Percentiles rank a stretch among this genome's conserved stretches.
Conservation (phyloP, 35 echinoderm and acorn worm species). For the Stichopus chloronotus region DNA sequence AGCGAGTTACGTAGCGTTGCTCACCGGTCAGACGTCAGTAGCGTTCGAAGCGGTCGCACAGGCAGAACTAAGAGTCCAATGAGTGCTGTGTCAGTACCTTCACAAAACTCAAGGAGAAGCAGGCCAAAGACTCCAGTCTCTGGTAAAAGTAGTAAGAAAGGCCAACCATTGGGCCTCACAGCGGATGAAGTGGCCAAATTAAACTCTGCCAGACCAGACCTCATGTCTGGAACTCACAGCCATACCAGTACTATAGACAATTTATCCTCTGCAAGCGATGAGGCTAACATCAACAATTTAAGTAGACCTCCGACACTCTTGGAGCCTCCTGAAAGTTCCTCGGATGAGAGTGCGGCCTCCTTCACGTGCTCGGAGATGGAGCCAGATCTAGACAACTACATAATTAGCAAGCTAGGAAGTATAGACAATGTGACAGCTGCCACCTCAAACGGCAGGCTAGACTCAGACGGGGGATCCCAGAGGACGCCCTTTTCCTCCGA, state of each 20-base stretch:
- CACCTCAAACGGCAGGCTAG: conserved; percentile 63
- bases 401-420: conserved; percentile 77
- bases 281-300: conserved; percentile 47
- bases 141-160: conserved; percentile 20
- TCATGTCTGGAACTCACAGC: conserved; percentile 93
- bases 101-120: not conserved
- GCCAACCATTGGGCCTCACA: conserved; percentile 72
- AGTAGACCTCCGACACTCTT: conserved; percentile 68
- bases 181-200: conserved; percentile 87
- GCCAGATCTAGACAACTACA: conserved; percentile 71
- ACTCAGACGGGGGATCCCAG: conserved; percentile 84
- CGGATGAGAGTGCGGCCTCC: conserved; percentile 91
- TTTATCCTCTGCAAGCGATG: conserved; percentile 82
- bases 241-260: conserved; percentile 96
- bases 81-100: conserved; percentile 12
- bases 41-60: conserved; percentile 63
- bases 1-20: conserved; percentile 88
- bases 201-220: conserved; percentile 84
- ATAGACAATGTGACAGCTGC: conserved; percentile 67
- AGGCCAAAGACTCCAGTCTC: conserved; percentile 61
- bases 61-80: conserved; percentile 69
- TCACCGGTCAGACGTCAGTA: conserved; percentile 78
- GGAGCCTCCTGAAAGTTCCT: conserved; percentile 84
- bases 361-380: conserved; percentile 98
- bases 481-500: conserved; percentile 90